Percentiles rank a stretch among this genome's conserved stretches.
phyloP scores from a whole-genome alignment of 2,888 invertebrate species.

The Eretmocerus hayati region DNA sequence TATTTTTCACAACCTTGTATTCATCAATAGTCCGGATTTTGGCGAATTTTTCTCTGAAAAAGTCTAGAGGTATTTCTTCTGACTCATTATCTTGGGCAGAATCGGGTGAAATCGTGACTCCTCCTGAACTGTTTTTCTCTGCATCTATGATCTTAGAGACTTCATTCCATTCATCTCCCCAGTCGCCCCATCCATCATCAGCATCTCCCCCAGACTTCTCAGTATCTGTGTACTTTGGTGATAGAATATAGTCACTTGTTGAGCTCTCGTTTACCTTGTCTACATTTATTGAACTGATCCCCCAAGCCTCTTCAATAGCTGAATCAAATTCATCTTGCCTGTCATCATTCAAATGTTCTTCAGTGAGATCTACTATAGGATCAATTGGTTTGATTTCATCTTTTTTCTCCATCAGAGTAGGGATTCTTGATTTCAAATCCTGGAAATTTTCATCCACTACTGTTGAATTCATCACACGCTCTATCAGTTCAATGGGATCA shows the following conservation, averaged over 20 bases:
- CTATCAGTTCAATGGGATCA: constrained; percentile 35
- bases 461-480: constrained; percentile 22
- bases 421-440: constrained; percentile 9
- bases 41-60: constrained; percentile 29
- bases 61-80: constrained; percentile 32
- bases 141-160: background rate
- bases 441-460: background rate
- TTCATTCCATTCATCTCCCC: background rate
- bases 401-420: constrained; percentile 2
- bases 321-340: background rate
- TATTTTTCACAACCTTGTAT: constrained; percentile 31
- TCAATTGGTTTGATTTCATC: no score
- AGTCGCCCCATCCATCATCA: background rate
- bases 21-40: constrained; percentile 29
- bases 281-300: no score
- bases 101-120: no score
- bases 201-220: background rate
- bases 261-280: no score
- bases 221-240: background rate
- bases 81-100: constrained; percentile 16
- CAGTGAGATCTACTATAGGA: no score
- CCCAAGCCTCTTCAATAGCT: background rate
- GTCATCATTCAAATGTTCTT: background rate
- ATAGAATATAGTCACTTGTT: background rate
- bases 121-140: background rate